These are phyloP conservation scores for Sarcophaga carnaria DNA, from an alignment of 2,888 invertebrate genomes.

Conservation along the genomic window DNA sequence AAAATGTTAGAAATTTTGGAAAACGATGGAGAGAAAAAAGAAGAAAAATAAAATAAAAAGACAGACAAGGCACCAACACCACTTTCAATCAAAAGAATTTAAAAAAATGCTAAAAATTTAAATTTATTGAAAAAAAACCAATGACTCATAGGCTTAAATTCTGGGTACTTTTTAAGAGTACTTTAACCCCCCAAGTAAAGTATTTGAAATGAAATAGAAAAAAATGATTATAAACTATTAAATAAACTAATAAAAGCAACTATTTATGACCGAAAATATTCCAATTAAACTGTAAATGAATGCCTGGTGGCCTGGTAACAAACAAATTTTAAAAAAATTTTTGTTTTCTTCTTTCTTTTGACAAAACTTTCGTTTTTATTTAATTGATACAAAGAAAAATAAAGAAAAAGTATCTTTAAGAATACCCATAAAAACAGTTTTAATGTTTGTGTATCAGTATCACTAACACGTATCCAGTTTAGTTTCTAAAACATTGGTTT, in stretches of 20 bases:
- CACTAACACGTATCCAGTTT: too few species aligned
- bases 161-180: background rate
- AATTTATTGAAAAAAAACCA: background rate
- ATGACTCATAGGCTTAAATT: constrained; percentile 48
- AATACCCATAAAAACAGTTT: background rate
- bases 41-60: background rate
- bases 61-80: background rate
- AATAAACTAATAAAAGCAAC: constrained; percentile 40
- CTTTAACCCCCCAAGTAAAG: background rate
- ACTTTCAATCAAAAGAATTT: too few species aligned
- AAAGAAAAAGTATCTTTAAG: background rate
- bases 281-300: constrained; percentile 37
- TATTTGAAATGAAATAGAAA: background rate
- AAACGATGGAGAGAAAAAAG: background rate
- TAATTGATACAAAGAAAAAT: constrained; percentile 47
- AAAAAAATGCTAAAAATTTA: constrained; percentile 1
- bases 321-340: background rate
- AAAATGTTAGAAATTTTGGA: background rate
- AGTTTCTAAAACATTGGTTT: too few species aligned
- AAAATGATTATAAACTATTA: background rate
- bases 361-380: background rate
- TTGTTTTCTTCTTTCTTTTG: too few species aligned
- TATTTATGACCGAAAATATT: constrained; percentile 51
- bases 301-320: background rate
- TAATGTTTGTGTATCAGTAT: too few species aligned